Conservation (phyloP, 2,113 vertebrate genomes). For the Hucho hucho region DNA sequence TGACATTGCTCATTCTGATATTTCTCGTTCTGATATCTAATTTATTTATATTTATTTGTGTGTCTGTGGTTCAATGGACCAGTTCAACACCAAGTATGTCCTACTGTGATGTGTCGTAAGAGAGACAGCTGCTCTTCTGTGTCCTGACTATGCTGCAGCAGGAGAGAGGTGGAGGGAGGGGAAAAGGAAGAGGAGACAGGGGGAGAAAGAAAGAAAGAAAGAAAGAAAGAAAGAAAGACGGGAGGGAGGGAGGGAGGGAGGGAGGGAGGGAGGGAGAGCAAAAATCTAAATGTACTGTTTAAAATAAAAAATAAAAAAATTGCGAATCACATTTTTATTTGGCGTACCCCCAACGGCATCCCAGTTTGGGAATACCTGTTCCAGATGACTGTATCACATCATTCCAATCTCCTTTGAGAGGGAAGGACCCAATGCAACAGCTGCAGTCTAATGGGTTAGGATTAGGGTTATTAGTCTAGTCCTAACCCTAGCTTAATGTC, state of each 20-base stretch:
- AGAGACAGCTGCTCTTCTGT: conserved; percentile 21
- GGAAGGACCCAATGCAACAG: not conserved
- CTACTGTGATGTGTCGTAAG: conserved; percentile 26
- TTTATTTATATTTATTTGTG: not conserved
- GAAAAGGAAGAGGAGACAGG: conserved; percentile 13
- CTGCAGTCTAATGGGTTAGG: not conserved
- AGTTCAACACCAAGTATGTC: not conserved
- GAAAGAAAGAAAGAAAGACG: not conserved
- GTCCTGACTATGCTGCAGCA: conserved; percentile 6
- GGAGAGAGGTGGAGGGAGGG: conserved; percentile 2
- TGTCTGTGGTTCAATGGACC: conserved; percentile 6
- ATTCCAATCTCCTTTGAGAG: not conserved
- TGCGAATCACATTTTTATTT: too few species aligned
- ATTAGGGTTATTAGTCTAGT: not conserved
- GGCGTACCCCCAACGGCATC: not conserved
- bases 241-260: not conserved
- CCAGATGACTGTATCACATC: not conserved
- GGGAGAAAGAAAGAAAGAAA: not conserved
- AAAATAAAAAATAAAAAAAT: too few species aligned
- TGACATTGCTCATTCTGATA: too few species aligned
- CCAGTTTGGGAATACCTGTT: not conserved
- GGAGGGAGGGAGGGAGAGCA: not conserved
- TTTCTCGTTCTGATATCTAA: too few species aligned
- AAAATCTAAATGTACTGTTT: not conserved
- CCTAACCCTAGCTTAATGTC: not conserved